Evolutionary conservation across 1,140 invertebrate species (phyloP).

Genomic region (Lutraria rhynchaena): DNA sequence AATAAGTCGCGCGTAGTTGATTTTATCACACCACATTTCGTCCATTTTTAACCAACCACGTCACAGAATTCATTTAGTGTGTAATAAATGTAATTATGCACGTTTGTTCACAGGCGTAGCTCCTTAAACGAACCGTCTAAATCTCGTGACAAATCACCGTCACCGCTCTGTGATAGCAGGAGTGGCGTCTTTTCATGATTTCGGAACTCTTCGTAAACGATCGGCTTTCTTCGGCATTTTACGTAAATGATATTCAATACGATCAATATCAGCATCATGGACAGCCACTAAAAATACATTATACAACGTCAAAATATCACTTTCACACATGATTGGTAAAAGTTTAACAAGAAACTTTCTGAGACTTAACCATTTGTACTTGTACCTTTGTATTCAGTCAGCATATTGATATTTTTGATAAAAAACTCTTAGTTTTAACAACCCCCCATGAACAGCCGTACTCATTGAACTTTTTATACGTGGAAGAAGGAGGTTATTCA

Average conservation of each 20-base stretch:
- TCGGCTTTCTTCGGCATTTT: not conserved
- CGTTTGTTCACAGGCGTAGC: not conserved
- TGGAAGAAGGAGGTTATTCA: no score
- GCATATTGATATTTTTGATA: no score
- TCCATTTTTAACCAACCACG: no score
- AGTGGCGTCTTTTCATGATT: slow-evolving; percentile 28
- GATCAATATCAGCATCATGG: slow-evolving; percentile 57
- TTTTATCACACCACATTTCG: no score
- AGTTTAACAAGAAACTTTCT: not conserved
- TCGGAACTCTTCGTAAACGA: not conserved
- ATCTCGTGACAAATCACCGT: slow-evolving; percentile 4
- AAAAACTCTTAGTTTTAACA: no score
- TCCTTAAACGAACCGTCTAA: slow-evolving; percentile 29
- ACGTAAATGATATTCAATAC: slow-evolving; percentile 56
- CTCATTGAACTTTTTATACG: no score
- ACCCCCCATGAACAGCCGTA: no score
- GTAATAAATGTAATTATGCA: not conserved
- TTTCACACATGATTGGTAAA: not conserved
- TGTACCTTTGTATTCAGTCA: no score
- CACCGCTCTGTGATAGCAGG: not conserved
- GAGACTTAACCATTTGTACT: no score
- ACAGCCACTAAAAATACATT: slow-evolving; percentile 61
- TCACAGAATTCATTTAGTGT: no score
- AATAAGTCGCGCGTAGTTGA: no score
- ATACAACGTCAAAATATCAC: not conserved